These are phyloP conservation scores for Petromus typicus DNA, from an alignment of 2,113 vertebrate genomes.

Conservation along the genomic window DNA sequence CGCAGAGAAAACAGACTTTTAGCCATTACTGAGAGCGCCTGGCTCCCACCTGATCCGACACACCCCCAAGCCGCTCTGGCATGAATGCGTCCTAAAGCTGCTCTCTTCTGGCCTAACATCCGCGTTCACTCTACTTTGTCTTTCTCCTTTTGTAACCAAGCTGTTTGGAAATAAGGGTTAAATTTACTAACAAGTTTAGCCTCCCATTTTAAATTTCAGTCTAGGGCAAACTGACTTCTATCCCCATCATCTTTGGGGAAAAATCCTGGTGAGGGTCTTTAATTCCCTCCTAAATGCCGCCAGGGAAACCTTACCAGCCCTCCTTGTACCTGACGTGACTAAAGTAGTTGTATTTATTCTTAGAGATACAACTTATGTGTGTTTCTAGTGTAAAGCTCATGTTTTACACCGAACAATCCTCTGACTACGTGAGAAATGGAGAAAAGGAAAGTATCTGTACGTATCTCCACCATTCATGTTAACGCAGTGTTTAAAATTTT, in stretches of 20 bases:
- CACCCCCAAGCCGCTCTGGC: background rate
- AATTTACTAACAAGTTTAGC: constrained; percentile 36
- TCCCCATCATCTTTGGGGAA: background rate
- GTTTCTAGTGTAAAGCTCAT: background rate
- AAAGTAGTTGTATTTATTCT: constrained; percentile 20
- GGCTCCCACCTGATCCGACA: background rate
- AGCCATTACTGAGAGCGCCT: background rate
- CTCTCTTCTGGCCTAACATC: background rate
- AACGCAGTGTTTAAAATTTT: background rate
- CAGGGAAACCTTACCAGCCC: background rate
- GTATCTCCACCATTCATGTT: background rate
- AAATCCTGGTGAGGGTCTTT: constrained; percentile 48
- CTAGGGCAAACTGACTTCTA: constrained; percentile 25
- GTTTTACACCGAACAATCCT: background rate
- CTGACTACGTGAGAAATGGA: background rate
- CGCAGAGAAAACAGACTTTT: constrained; percentile 54
- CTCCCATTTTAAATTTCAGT: constrained; percentile 67
- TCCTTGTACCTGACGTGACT: constrained; percentile 10
- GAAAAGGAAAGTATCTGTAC: background rate
- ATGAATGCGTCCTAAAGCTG: background rate
- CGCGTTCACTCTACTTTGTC: constrained; percentile 9
- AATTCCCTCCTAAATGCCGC: constrained; percentile 16
- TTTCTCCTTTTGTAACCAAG: constrained; percentile 18
- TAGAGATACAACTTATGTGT: constrained; percentile 5
- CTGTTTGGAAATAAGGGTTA: constrained; percentile 40